Conservation (phyloP, 2,888 invertebrate species). For the Auanema freiburgensis region DNA sequence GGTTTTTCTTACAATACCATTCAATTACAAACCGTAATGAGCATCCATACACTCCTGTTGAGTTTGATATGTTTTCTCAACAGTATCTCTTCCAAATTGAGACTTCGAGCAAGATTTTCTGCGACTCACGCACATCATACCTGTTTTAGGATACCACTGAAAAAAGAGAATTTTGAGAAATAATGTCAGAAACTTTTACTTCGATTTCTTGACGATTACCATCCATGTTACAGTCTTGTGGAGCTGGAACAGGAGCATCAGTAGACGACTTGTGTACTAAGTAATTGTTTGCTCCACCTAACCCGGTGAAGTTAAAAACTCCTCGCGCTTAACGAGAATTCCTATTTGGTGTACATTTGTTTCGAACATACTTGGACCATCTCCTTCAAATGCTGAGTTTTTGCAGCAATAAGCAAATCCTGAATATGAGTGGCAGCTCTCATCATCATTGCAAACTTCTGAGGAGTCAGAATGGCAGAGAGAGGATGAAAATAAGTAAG, state of each 20-base stretch:
- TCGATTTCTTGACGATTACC: slow-evolving; percentile 15
- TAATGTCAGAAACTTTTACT: background rate
- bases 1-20: background rate
- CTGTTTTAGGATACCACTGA: slow-evolving; percentile 15
- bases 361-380: slow-evolving; percentile 11
- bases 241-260: slow-evolving; percentile 7
- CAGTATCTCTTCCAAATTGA: slow-evolving; percentile 2
- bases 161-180: background rate
- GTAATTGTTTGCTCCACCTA: slow-evolving; percentile 12
- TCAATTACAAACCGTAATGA: slow-evolving; percentile 8
- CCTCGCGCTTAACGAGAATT: slow-evolving; percentile 11
- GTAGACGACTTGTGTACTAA: slow-evolving; percentile 11
- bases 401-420: slow-evolving; percentile 21
- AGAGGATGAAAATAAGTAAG: slow-evolving; percentile 18
- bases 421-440: slow-evolving; percentile 12
- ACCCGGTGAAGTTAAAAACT: slow-evolving; percentile 18
- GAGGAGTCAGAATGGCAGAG: slow-evolving; percentile 8
- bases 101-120: slow-evolving; percentile 11
- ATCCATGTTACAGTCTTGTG: slow-evolving; percentile 18
- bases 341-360: background rate
- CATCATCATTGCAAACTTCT: slow-evolving; percentile 19
- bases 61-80: slow-evolving; percentile 4
- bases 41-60: slow-evolving; percentile 18
- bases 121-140: slow-evolving; percentile 18
- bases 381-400: slow-evolving; percentile 14